Percentiles rank a stretch among this genome's conserved stretches.
Conservation (phyloP, 1,140 invertebrate genomes). For the Bradysia coprophila region DNA sequence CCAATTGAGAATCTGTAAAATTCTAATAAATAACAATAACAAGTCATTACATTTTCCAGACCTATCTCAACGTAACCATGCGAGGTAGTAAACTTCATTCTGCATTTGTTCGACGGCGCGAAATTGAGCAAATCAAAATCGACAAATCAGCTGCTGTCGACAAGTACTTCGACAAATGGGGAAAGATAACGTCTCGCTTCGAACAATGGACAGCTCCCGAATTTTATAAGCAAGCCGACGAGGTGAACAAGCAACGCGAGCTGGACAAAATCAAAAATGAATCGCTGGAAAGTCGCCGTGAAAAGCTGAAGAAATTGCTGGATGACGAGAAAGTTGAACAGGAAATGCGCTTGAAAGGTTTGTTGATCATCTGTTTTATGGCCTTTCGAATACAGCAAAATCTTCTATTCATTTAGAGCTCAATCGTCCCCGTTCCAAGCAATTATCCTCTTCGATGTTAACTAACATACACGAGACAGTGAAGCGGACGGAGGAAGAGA, state of each 20-base stretch:
- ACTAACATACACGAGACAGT: constrained; percentile 7
- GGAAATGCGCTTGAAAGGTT: constrained; percentile 5
- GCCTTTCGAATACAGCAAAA: not conserved
- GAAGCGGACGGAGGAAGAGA: constrained; percentile 22
- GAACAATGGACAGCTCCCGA: constrained; percentile 29
- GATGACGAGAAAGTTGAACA: constrained; percentile 25
- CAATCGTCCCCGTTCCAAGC: constrained; percentile 4
- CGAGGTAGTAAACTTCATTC: constrained; percentile 14
- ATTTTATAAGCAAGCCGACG: constrained; percentile 26
- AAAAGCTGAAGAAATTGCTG: constrained; percentile 28
- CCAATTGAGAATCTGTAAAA: too few species aligned
- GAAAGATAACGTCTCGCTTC: constrained; percentile 18
- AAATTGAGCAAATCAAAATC: constrained; percentile 14
- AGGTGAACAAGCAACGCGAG: constrained; percentile 16
- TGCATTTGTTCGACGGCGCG: constrained; percentile 13
- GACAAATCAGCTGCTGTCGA: constrained; percentile 16
- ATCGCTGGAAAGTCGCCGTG: constrained; percentile 22
- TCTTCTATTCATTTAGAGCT: not conserved
- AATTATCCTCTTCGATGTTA: constrained; percentile 13
- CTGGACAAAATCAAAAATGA: constrained; percentile 24
- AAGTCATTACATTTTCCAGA: too few species aligned
- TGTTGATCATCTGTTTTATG: not conserved
- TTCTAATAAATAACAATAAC: too few species aligned
- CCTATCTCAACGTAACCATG: too few species aligned
- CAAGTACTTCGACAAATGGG: constrained; percentile 20